A percentile compares a stretch with the other conserved stretches of the same genome.
phyloP scores from a whole-genome alignment of 2,888 invertebrate species.

The Amblyteles armatorius region DNA sequence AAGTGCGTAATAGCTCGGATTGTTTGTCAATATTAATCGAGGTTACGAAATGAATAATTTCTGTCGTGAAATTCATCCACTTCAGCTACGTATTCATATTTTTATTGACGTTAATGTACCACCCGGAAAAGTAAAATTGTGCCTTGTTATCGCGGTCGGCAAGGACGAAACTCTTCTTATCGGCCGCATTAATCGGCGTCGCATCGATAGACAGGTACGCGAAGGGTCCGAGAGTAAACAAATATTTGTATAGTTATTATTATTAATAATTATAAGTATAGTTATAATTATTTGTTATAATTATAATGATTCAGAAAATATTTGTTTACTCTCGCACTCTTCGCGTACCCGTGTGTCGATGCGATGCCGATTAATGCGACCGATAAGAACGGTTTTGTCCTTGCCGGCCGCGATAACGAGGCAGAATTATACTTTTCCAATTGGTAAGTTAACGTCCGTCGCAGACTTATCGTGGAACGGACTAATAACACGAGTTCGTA shows the following conservation, averaged over 20 bases:
- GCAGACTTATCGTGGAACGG: background rate
- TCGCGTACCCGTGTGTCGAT: background rate
- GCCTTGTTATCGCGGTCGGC: background rate
- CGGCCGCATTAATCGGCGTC: background rate
- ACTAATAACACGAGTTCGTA: background rate
- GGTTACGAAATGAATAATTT: conserved; percentile 52
- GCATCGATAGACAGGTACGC: background rate
- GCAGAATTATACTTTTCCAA: too few species aligned
- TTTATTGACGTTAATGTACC: background rate
- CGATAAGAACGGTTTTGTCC: background rate
- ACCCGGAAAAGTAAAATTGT: background rate
- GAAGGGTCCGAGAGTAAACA: background rate
- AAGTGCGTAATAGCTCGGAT: conserved; percentile 42
- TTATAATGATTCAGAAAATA: background rate
- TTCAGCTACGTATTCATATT: background rate
- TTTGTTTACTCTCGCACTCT: background rate
- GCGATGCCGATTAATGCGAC: background rate
- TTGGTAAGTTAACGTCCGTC: background rate
- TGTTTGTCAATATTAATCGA: conserved; percentile 63
- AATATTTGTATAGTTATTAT: background rate
- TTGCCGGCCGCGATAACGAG: background rate
- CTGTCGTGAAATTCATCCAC: conserved; percentile 1
- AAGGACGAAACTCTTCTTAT: background rate
- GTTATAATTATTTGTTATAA: too few species aligned
- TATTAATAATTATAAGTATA: background rate